These are phyloP conservation scores for Hirudo medicinalis DNA, from an alignment of 1,140 invertebrate genomes.

Conservation along the genomic window DNA sequence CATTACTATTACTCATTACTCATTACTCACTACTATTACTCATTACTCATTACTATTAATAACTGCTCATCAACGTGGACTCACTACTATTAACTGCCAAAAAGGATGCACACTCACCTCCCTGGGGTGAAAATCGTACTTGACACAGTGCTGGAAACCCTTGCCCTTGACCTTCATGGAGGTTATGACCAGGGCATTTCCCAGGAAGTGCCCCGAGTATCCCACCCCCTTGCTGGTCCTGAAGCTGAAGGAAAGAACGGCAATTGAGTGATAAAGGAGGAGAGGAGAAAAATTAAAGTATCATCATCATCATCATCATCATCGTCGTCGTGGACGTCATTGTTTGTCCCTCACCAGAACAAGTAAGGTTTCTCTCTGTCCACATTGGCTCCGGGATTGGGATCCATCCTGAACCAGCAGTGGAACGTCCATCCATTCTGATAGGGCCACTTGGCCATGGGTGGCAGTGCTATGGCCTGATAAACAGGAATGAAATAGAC, in stretches of 20 bases:
- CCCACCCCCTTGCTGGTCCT: conserved; percentile 96
- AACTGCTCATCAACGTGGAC: too few relatives aligned
- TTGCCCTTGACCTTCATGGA: conserved; percentile 98
- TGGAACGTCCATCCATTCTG: conserved; percentile 98
- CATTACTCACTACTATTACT: too few relatives aligned
- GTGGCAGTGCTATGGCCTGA: conserved; percentile 86
- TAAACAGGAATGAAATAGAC: too few relatives aligned
- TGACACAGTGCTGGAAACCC: conserved; percentile 98
- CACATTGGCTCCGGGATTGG: conserved; percentile 94
- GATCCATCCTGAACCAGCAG: conserved; percentile 96
- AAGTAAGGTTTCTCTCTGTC: conserved; percentile 95
- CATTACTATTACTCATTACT: too few relatives aligned
- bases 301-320: not conserved
- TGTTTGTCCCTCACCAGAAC: conserved; percentile 61
- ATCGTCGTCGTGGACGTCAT: too few relatives aligned
- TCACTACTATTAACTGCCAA: too few relatives aligned
- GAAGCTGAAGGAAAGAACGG: conserved; percentile 55
- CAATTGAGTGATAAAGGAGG: too few relatives aligned
- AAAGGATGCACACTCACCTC: conserved; percentile 50
- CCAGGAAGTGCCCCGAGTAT: conserved; percentile 98
- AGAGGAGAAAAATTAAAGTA: not conserved
- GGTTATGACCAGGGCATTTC: conserved; percentile 92
- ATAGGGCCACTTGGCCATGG: conserved; percentile 87
- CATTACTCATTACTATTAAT: too few relatives aligned
- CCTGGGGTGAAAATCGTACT: conserved; percentile 95